Evolutionary conservation across 2,113 vertebrate species (phyloP).

Genomic region (Delphinus delphis): DNA sequence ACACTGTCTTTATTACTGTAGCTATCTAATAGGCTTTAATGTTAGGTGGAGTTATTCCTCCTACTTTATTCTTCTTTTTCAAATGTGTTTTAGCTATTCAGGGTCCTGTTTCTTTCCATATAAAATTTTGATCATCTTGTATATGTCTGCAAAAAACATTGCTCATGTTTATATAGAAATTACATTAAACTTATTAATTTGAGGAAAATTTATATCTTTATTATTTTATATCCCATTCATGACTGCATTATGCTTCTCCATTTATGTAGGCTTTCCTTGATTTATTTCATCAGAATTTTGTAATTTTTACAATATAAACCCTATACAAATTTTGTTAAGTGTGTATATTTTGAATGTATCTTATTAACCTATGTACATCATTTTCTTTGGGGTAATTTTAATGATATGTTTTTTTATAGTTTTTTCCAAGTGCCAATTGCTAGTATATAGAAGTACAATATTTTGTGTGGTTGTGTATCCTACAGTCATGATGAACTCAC

Average conservation of each 20-base stretch:
- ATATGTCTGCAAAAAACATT: neutral
- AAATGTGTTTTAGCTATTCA: neutral
- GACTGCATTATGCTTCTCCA: neutral
- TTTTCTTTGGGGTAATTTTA: constrained; percentile 1
- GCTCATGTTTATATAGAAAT: neutral
- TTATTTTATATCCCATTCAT: neutral
- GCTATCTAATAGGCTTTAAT: neutral
- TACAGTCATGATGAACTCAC: neutral
- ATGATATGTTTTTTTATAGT: neutral
- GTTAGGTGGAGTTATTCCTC: neutral
- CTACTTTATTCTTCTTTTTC: neutral
- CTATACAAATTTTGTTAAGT: neutral
- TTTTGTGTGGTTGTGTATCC: neutral
- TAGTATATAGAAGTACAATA: neutral
- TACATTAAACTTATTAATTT: neutral
- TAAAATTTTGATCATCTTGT: neutral
- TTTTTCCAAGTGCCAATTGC: neutral
- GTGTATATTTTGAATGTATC: neutral
- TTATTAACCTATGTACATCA: neutral
- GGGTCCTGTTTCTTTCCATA: neutral
- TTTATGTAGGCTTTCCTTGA: neutral
- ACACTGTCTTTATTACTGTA: neutral
- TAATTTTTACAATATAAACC: neutral
- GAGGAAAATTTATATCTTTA: neutral
- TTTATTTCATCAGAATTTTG: neutral